These are phyloP conservation scores for Margaritifera margaritifera DNA, from an alignment of 2,888 invertebrate genomes.

Conservation along the genomic window DNA sequence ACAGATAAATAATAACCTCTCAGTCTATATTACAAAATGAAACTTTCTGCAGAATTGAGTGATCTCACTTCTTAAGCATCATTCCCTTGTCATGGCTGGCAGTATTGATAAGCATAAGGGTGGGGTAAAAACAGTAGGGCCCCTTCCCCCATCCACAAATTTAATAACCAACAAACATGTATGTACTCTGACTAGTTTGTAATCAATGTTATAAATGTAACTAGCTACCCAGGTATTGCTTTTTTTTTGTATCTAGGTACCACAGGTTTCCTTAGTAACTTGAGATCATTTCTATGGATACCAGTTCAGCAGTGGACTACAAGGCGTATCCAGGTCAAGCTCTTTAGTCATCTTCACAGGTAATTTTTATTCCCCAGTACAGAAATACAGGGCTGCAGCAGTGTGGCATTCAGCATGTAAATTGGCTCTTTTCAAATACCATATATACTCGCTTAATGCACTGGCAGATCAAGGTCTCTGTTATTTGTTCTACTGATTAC, in stretches of 20 bases:
- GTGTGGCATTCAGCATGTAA: background rate
- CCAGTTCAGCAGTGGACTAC: slow-evolving; percentile 96
- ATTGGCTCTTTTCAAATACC: background rate
- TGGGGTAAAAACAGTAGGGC: too few species aligned
- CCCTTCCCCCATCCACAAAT: too few species aligned
- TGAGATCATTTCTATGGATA: slow-evolving; percentile 95
- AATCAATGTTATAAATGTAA: too few species aligned
- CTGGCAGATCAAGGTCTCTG: too few species aligned
- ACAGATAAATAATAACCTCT: too few species aligned
- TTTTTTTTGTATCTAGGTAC: slow-evolving; percentile 51
- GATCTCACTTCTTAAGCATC: too few species aligned
- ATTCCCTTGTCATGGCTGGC: too few species aligned
- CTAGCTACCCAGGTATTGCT: background rate
- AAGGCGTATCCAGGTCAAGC: slow-evolving; percentile 89
- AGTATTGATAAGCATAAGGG: too few species aligned
- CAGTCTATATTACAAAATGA: too few species aligned
- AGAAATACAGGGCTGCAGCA: background rate
- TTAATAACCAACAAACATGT: too few species aligned
- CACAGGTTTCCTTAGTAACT: slow-evolving; percentile 88
- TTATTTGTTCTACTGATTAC: too few species aligned
- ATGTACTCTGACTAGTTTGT: too few species aligned
- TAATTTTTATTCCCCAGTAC: slow-evolving; percentile 34
- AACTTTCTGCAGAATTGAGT: background rate
- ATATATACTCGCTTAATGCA: background rate
- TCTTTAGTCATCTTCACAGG: slow-evolving; percentile 90